Base-by-base conservation (phyloP, 2,797 vertebrate genomes). In the Chromobotia macracanthus region DNA sequence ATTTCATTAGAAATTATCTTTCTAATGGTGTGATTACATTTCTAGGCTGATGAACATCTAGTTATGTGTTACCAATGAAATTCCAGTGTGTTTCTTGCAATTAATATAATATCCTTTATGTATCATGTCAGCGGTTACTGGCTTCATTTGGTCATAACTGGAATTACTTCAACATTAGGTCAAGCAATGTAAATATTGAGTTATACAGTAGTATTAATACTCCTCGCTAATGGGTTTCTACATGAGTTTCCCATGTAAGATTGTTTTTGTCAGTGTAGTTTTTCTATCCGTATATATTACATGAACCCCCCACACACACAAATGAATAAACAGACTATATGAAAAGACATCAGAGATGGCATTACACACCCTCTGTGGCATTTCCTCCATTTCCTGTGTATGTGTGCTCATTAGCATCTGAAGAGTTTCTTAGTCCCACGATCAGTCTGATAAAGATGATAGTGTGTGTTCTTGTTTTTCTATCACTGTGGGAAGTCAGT, bases 281-380 rank as follows among this genome's bases (percentile, higher is more conserved):
- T 61, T 35, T 76, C 18, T 64, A 44, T 73, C 15, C 25, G 2
- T 71, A 46, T 60, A 15, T 41, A 41, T 41, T 41, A 58, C 31
- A 63, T 28, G 9, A 21, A 85, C 84, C 73, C 41, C 19, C 23
- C 35, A 16, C 86, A 71, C 83, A 82, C 85, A 87, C 85, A 87
- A 83, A 81, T 80, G 88, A 23, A 61, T n/a, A n/a, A n/a, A n/a
- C n/a, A n/a, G n/a, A n/a, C 81, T 83, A 86, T 86, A 85, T 66
- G 81, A 86, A 86, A 84, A 87, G 80, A 35, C 85, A 89, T 88
- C 89, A 88, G 86, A 87, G 89, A 91, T 91, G 89, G 85, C 89
- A 91, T 93, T 91, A 93, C 92, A 90, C 90, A 83, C 87, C 89
- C 89, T 89, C 90, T 84, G 16, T 85, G 91, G 93, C 88, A 94